phyloP scores from a whole-genome alignment of 1,140 invertebrate genomes.

The Drosophila sproati region DNA sequence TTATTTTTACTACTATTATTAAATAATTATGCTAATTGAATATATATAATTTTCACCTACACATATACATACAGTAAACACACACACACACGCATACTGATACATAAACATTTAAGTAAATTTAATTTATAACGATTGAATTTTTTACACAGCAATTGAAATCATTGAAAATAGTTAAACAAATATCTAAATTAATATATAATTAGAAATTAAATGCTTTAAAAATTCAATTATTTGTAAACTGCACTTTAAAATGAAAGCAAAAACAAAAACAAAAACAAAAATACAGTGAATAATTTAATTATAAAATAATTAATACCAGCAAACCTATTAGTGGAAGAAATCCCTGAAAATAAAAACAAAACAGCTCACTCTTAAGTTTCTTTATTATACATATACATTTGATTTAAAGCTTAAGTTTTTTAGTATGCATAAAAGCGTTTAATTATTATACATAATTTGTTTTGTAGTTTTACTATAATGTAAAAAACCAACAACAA shows the following conservation, averaged over 20 bases:
- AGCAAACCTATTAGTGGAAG: slow-evolving; percentile 32
- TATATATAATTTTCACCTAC: slow-evolving; percentile 50
- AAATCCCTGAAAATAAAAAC: slow-evolving; percentile 15
- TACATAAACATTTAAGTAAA: slow-evolving; percentile 57
- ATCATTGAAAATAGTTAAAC: slow-evolving; percentile 42
- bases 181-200: slow-evolving; percentile 21
- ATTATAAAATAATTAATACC: slow-evolving; percentile 47
- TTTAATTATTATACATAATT: slow-evolving; percentile 61
- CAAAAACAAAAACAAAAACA: slow-evolving; percentile 29
- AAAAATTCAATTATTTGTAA: slow-evolving; percentile 52
- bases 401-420: slow-evolving; percentile 42
- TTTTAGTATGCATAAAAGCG: slow-evolving; percentile 27
- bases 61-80: slow-evolving; percentile 38
- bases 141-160: slow-evolving; percentile 31
- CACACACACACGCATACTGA: slow-evolving; percentile 37
- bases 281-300: slow-evolving; percentile 74
- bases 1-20: slow-evolving; percentile 72
- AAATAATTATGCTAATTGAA: slow-evolving; percentile 48
- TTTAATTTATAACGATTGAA: slow-evolving; percentile 67
- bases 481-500: slow-evolving; percentile 58
- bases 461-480: slow-evolving; percentile 78
- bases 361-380: slow-evolving; percentile 35
- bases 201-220: slow-evolving; percentile 36
- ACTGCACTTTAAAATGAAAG: slow-evolving; percentile 48
- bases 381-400: slow-evolving; percentile 31